Conservation (phyloP, 2,113 vertebrate genomes). For the Ictalurus punctatus region DNA sequence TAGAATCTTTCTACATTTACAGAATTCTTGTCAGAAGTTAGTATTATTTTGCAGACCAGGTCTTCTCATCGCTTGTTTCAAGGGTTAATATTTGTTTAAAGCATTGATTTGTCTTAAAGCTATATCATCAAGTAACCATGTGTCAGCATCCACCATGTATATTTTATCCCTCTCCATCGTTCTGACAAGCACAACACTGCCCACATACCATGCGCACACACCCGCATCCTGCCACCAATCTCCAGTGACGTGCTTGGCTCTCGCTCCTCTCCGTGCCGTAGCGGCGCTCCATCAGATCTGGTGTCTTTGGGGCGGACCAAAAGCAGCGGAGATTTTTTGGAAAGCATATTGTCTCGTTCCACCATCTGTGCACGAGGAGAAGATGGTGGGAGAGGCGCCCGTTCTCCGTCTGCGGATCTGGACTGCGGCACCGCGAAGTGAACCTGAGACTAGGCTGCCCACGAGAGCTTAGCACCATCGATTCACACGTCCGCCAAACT, state of each 20-base stretch:
- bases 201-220: constrained; percentile 18
- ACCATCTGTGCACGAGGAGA: constrained; percentile 82
- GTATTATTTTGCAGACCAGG: neutral
- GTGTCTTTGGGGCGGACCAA: constrained; percentile 40
- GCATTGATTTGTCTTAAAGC: neutral
- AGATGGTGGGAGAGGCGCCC: constrained; percentile 77
- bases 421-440: constrained; percentile 2
- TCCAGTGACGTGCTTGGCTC: constrained; percentile 68
- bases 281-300: constrained; percentile 37
- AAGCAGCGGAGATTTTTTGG: constrained; percentile 72
- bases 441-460: constrained; percentile 37
- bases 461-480: constrained; percentile 35
- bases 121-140: neutral
- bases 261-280: constrained; percentile 52
- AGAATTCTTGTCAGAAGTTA: neutral
- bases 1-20: neutral
- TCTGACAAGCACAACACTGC: neutral
- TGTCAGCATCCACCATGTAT: neutral
- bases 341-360: constrained; percentile 85
- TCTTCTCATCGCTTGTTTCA: neutral
- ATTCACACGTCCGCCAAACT: constrained; percentile 24
- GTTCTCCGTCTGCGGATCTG: constrained; percentile 75
- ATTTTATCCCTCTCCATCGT: neutral
- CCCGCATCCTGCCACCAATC: constrained; percentile 69
- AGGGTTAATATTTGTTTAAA: neutral